phyloP scores from a whole-genome alignment of 2,113 vertebrate genomes.

The Neolamprologus toae region DNA sequence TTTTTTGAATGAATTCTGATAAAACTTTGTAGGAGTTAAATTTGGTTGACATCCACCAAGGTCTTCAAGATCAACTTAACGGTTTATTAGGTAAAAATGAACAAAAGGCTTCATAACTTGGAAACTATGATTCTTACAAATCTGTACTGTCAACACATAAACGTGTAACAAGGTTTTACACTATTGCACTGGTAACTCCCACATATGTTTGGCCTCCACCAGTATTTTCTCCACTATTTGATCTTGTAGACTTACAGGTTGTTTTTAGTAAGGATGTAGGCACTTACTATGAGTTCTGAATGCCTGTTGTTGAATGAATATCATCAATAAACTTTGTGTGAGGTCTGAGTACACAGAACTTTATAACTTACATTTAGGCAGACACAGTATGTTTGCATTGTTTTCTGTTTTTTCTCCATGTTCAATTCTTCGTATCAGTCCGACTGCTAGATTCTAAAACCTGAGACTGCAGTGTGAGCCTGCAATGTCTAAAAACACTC shows the following conservation, averaged over 20 bases:
- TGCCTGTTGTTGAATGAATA: background rate
- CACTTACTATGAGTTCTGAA: background rate
- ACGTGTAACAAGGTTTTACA: background rate
- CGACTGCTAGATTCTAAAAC: background rate
- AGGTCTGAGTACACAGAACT: background rate
- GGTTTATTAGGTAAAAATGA: background rate
- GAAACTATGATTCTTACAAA: background rate
- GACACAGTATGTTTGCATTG: background rate
- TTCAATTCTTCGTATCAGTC: background rate
- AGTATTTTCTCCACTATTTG: background rate
- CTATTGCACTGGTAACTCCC: background rate
- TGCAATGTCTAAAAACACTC: background rate
- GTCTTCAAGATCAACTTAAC: background rate
- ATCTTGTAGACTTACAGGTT: background rate
- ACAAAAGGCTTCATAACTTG: background rate
- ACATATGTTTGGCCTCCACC: background rate
- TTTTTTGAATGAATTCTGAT: background rate
- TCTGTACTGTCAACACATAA: background rate
- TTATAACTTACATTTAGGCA: background rate
- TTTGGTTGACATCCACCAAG: background rate
- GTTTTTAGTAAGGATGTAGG: background rate
- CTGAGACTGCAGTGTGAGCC: background rate
- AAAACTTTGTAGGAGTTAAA: background rate
- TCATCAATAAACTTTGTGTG: background rate
- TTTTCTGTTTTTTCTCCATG: background rate